Base-by-base conservation (phyloP, 2,113 vertebrate species). In the Eulemur macaco region DNA sequence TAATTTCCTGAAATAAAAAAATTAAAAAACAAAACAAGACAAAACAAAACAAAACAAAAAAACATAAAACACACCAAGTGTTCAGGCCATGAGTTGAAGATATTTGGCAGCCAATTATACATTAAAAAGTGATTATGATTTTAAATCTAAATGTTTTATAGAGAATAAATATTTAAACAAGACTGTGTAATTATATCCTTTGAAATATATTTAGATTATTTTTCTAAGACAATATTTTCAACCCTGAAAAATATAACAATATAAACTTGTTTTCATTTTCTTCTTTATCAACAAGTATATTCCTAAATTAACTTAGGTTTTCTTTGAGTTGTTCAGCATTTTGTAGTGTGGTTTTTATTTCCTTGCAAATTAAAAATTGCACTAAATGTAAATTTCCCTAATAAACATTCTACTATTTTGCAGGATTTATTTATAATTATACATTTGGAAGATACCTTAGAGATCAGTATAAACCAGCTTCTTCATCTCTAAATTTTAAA, bases 151-250 rank as follows among this genome's bases (percentile, higher is more conserved):
- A n/a, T 29, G 2, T 83, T 73, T 92, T 29, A n/a, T 31, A 83
- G 39, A 82, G 5, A 58, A 58, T 39, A n/a, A 58, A 56, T 20
- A 56, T 56, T 56, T 56, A 56, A 56, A 56, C 54, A 56, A 56
- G 5, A 56, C 45, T 47, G 31, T 66, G 4, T 1, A 47, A 8
- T 78, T 12, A 27, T 86, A 66, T 17, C 6, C 0, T 93, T 82
- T 60, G 66, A 76, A 56, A 84, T 3, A 29, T 21, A 14, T 77
- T 89, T 47, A 4, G 34, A 73, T 69, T 73, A 77, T 77, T 37
- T 87, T 91, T 92, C 56, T 93, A 77, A 77, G 8, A 93, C 47
- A 85, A 29, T 68, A 64, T 21, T 93, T 96, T 91, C 2, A 37
- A 37, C 23, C 69, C 21, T 82, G 37, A 87, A 93, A 92, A 56